Evolutionary conservation across 1,140 invertebrate genomes (phyloP).

Genomic region (Tetragnatha versicolor): DNA sequence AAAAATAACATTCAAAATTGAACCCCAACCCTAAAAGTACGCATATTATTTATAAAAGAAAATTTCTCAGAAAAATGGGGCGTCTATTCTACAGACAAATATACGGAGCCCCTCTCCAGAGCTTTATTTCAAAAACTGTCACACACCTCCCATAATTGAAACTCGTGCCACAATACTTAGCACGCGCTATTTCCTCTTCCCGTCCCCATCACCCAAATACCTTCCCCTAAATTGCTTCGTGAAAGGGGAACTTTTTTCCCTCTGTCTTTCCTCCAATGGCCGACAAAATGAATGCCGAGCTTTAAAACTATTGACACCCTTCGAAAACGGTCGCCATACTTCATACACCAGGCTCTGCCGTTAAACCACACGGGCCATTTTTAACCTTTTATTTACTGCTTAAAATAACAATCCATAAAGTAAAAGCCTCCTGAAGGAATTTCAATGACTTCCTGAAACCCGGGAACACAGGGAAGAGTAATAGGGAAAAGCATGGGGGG

Average conservation of each 20-base stretch:
- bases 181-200: no score
- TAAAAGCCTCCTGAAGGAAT: constrained; percentile 49
- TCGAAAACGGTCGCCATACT: constrained; percentile 20
- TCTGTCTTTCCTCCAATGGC: neutral
- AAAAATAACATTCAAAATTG: no score
- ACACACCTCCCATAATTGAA: no score
- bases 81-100: no score
- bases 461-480: neutral
- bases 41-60: no score
- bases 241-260: neutral
- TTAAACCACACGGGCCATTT: constrained; percentile 21
- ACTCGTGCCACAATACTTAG: no score
- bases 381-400: constrained; percentile 46
- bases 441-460: constrained; percentile 51
- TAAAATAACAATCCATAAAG: constrained; percentile 55
- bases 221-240: neutral
- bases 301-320: constrained; percentile 39
- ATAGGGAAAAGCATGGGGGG: neutral
- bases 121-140: no score
- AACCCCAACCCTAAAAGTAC: no score
- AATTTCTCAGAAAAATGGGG: no score
- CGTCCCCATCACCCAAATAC: no score
- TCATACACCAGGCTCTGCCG: neutral
- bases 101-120: no score
- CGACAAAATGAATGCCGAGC: constrained; percentile 18